Base-by-base conservation (phyloP, 2,888 invertebrate genomes). In the Muscina levida region DNA sequence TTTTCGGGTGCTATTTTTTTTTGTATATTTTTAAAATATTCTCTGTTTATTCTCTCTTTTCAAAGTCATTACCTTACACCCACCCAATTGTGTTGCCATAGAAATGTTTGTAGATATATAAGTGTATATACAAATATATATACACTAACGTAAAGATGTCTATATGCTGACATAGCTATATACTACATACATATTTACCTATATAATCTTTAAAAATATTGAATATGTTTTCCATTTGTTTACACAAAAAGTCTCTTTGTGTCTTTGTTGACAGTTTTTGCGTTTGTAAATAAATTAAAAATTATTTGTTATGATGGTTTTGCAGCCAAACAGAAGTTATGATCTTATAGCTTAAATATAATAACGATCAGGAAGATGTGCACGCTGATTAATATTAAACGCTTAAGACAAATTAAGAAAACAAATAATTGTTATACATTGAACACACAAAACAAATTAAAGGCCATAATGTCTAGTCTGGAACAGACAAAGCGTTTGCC, bases 11-110 rank as follows among this genome's bases (percentile, higher is more conserved):
- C 24, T 22, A 10, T 31, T 3, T 5, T 31, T 31, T 31, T 8
- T 53, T 53, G 66, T 59, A 15, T 71, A 74, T 62, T 74, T 57
- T 67, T 57, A 53, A 71, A 79, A 76, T 75, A 53, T 48, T 48
- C 19, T 48, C 48, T 72, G 39, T 72, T 67, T 44, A 22, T 77
- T 53, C 71, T 75, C 62, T 77, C n/a, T 80, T 81, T 81, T 77
- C 77, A 81, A 77, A 81, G 81, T 77, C 81, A 81, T 81, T 77
- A 81, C 74, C 81, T 77, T 73, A 77, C 77, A 77, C 76, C 79
- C 79, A 74, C 79, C 42, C 24, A 68, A 42, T n/a, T 68, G 42
- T 42, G 39, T 53, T 66, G 13, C 42, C 48, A 24, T 46, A 66
- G 26, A 39, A 2, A 48, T 48, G 24, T 24, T 53, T 53, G 22